Conservation (phyloP, 2,113 vertebrate species). For the Spea bombifrons region DNA sequence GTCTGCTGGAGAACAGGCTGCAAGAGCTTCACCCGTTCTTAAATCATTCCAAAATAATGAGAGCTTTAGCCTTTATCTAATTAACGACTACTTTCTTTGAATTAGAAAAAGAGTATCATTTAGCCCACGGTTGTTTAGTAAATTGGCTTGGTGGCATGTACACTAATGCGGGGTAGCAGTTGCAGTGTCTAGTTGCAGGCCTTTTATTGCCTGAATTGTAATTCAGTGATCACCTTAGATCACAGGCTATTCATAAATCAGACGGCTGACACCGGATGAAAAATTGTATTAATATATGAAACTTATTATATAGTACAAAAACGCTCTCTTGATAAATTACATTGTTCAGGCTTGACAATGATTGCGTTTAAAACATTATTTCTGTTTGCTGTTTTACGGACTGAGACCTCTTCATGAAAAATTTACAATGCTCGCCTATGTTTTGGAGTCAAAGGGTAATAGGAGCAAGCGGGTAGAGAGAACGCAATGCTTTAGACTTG, state of each 20-base stretch:
- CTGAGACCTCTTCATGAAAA: constrained; percentile 91
- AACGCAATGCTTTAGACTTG: constrained; percentile 71
- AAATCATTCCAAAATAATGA: constrained; percentile 98
- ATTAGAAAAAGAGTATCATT: constrained; percentile 85
- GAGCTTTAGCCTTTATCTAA: constrained; percentile 94
- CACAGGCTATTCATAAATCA: constrained; percentile 98
- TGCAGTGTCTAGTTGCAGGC: constrained; percentile 73
- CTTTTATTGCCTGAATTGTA: constrained; percentile 98
- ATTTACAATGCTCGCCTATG: constrained; percentile 90
- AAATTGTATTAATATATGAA: constrained; percentile 99
- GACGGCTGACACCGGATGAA: constrained; percentile 98
- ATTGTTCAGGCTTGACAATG: constrained; percentile 99
- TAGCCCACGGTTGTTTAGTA: constrained; percentile 84
- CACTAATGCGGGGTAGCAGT: constrained; percentile 75
- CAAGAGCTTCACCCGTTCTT: constrained; percentile 85
- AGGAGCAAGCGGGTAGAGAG: constrained; percentile 73
- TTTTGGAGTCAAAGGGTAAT: constrained; percentile 84
- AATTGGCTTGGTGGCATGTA: constrained; percentile 77
- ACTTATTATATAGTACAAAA: constrained; percentile 99
- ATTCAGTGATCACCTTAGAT: constrained; percentile 99
- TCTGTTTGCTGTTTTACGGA: constrained; percentile 90
- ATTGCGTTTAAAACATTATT: constrained; percentile 99
- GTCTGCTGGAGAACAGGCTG: constrained; percentile 72
- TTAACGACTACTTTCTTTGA: constrained; percentile 85
- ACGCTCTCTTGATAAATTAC: constrained; percentile 99